Evolutionary conservation across 2,888 invertebrate genomes (phyloP).

Genomic region (Gryllus longicercus): DNA sequence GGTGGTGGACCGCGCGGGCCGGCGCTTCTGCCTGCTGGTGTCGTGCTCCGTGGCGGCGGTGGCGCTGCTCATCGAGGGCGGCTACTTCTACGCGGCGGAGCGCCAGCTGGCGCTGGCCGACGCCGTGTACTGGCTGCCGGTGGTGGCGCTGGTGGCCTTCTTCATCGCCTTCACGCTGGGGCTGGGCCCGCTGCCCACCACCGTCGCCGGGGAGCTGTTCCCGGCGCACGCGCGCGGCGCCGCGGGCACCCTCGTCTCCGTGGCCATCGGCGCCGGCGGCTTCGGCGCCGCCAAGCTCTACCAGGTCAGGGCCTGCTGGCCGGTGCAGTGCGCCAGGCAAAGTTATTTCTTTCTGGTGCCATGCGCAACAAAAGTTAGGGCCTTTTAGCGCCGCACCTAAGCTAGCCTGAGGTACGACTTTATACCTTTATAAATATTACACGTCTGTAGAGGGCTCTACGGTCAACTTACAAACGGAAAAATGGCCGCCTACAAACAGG

Average conservation of each 20-base stretch:
- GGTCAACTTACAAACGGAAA: too few species aligned
- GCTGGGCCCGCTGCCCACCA: neutral
- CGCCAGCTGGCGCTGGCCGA: neutral
- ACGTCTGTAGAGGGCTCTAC: too few species aligned
- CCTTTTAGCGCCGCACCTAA: too few species aligned
- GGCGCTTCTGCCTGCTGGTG: neutral
- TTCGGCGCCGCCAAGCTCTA: neutral
- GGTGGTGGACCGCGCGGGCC: neutral
- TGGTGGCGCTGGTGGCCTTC: neutral
- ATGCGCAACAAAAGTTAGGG: too few species aligned
- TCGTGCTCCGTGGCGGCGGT: neutral
- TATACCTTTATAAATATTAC: too few species aligned
- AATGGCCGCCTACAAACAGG: too few species aligned
- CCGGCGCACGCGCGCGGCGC: neutral
- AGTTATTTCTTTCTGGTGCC: too few species aligned
- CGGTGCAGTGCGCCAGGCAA: too few species aligned
- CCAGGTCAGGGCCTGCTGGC: too few species aligned
- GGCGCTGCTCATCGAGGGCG: neutral
- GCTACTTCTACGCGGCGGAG: neutral
- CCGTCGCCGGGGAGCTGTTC: neutral
- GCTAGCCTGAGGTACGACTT: too few species aligned
- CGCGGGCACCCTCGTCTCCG: neutral
- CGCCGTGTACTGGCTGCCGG: neutral
- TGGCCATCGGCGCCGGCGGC: neutral
- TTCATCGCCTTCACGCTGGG: constrained; percentile 3